Evolutionary conservation across 2,888 invertebrate genomes (phyloP), one percentile per base, ranked within the genome.

Genomic region (Anoncus sp.): DNA sequence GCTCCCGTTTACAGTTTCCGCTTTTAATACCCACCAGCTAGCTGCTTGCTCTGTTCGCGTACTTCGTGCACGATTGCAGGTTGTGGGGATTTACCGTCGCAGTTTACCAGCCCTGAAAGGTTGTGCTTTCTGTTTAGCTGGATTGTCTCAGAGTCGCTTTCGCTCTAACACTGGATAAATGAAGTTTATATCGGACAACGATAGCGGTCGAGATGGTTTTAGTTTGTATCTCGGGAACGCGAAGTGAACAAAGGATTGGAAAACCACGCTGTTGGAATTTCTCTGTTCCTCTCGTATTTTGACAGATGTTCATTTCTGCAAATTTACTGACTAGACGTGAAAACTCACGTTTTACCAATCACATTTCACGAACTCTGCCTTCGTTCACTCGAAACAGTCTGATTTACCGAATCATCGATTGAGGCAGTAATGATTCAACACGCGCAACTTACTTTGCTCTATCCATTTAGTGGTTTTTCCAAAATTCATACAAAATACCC

Each of bases 1-100:
- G 86, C 81, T 82, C 87, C 88, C 89, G 88, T 45, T 82, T 85
- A 76, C 84, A 83, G 85, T 88, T 88, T 88, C 89, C 89, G 87
- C 78, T 85, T 87, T 88, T 86, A 88, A 88, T 88, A 85, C 84
- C 82, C 80, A 84, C 77, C 84, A 85, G 85, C 85, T 81, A 76
- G 79, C 70, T 81, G 80, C 72, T 79, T 75, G 75, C 40, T 22
- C 75, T 78, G 77, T 81, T 70, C 60, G 67, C 75, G 55, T 63
- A 75, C 59, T 59, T n/a, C 55, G 70, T 51, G 71, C 71, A 65
- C 59, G 60, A 59, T 60, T 62, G 59, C 57, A 59, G 59, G 24
- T 16, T 27, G 59, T 63, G 45, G 59, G 24, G 49, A 49, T 40
- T 51, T 31, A 47, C 40, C 4, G 53, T 51, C 40, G 59, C 38